Base-by-base conservation (phyloP, 1,140 invertebrate genomes). In the Apocrypta bakeri region DNA sequence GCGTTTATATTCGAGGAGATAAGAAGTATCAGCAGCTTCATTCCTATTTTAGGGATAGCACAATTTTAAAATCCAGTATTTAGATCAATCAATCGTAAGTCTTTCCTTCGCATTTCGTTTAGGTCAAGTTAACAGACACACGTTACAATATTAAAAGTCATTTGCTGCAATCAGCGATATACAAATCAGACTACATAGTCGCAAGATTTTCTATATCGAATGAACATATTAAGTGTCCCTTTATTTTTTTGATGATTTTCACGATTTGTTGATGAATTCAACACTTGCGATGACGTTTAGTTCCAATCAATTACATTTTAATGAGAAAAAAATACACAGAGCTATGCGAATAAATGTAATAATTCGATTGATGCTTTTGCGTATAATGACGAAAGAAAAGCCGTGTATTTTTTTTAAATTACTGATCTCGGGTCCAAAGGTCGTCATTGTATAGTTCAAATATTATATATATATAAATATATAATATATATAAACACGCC, bases 341-440 rank as follows among this genome's bases (percentile, higher is more conserved):
- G 68, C 31, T 71, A 29, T 66, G 63, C 63, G 8, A 66, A 25
- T 25, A 2, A 71, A 24, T 33, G 24, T 2, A 77, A 77, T 27
- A 72, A 83, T 64, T 42, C 48, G 31, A 79, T 79, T 2, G 48
- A 37, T 79, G 68, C 78, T 79, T 79, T 79, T 72, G 48, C 78
- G 27, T 79, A n/a, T n/a, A 56, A n/a, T 14, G 48, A 73, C 14
- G 31, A 63, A 85, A 82, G 73, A 69, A 83, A 87, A 83, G 21
- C n/a, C 82, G 85, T 86, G 84, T 86, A 86, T 87, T 88, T 89
- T 88, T 88, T 88, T 86, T 85, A 91, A 73, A 66, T 90, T 90
- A 89, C 87, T 90, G 84, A 87, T 85, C 85, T 89, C 84, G 91
- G 90, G 89, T 92, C 90, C 90, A 91, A 91, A 89, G 83, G 84